Conservation (phyloP, 2,888 invertebrate genomes). For the Pimpla rufipes region DNA sequence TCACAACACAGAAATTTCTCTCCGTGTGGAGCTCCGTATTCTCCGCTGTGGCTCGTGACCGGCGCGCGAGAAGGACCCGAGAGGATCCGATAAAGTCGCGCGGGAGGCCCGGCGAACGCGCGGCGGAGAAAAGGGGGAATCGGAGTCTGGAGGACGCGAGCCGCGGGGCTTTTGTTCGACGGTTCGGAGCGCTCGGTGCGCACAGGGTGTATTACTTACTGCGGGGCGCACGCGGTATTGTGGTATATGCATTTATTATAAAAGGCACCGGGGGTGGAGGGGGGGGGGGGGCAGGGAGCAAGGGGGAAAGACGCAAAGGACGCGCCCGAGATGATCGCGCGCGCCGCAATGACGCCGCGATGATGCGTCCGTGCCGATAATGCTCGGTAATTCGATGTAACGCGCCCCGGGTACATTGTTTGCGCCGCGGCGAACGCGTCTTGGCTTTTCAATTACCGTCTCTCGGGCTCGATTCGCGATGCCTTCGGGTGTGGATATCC, state of each 20-base stretch:
- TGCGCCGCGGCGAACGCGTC: conserved; percentile 47
- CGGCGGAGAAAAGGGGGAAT: conserved; percentile 37
- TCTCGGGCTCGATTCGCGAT: no score
- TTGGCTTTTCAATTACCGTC: conserved; percentile 68
- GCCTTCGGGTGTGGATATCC: conserved; percentile 43
- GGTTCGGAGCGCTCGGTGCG: conserved; percentile 6
- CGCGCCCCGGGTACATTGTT: conserved; percentile 68
- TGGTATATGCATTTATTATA: conserved; percentile 52
- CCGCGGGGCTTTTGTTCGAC: conserved; percentile 46
- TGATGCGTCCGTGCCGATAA: conserved; percentile 82
- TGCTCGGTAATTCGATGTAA: conserved; percentile 81
- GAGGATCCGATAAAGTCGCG: conserved; percentile 51
- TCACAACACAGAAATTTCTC: no score
- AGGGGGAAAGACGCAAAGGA: background rate
- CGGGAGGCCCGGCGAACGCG: conserved; percentile 27
- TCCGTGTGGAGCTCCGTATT: no score
- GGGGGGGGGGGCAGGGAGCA: background rate
- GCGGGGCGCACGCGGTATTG: conserved; percentile 1
- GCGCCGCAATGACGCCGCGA: conserved; percentile 73
- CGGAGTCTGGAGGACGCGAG: conserved; percentile 23
- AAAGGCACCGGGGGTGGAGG: conserved; percentile 49
- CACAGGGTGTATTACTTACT: conserved; percentile 28
- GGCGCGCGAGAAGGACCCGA: conserved; percentile 32
- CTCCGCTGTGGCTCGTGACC: conserved; percentile 47
- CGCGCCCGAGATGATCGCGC: conserved; percentile 48